Base-by-base conservation (phyloP, 2,797 vertebrate genomes). In the Paramormyrops hopkinsi region DNA sequence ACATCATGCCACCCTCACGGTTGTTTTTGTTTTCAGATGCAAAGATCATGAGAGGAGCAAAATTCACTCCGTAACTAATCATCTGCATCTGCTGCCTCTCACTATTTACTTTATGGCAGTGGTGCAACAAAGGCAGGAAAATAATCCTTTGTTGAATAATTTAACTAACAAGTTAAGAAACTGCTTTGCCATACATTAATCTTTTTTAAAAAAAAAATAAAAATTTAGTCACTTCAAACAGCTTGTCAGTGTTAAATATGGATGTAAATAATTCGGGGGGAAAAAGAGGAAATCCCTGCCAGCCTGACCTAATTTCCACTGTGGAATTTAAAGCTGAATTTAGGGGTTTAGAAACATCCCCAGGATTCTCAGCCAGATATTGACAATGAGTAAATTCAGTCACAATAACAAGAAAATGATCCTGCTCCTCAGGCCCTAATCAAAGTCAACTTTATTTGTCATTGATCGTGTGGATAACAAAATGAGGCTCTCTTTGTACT, bases 261-360 rank as follows among this genome's bases (percentile, higher is more conserved):
- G 83, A 89, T 53, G 48, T 19, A 89, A 86, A 86, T 89, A 89
- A 89, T 54, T 11, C 2, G 6, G 44, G 25, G 37, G 62, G 19
- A 86, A 51, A 25, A 83, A 62, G 69, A 6, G 8, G 65, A 33
- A 44, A 46, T 46, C 4, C 73, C 59, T 73, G 51, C 59, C 62
- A 50, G 2, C 17, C 51, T 86, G 56, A 86, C 83, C 82, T 19
- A 73, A 69, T 69, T 86, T 73, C 46, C 53, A 59, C 41, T 14
- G 53, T 86, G 83, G 41, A 65, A 50, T 69, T 48, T 50, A 85
- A 85, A 73, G 25, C 17, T 86, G 11, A 51, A 86, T 73, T 53
- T 14, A 50, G 44, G 1, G 56, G 22, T 69, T 46, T n/a, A 25
- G 29, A 9, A 69, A 69, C 56, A 41, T 19, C n/a, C 62, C 19